These are phyloP conservation scores for Eupleurogrammus muticus DNA, from an alignment of 2,797 vertebrate genomes.

Conservation along the genomic window DNA sequence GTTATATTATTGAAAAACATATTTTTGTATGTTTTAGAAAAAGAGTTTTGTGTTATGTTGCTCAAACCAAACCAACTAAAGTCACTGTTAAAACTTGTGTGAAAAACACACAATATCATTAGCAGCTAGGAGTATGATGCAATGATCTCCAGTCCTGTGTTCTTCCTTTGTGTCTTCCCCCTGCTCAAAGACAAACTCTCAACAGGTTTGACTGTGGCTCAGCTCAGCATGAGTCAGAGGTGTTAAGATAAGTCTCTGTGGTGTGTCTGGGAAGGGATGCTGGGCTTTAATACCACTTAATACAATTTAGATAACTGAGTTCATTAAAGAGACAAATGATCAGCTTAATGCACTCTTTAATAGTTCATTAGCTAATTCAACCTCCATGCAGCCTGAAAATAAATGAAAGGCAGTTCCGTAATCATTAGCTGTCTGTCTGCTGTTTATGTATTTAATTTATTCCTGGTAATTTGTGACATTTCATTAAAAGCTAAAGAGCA, in stretches of 20 bases:
- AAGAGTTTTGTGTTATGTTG: neutral
- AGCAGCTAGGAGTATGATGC: neutral
- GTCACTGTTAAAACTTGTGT: neutral
- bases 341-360: neutral
- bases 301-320: constrained; percentile 3
- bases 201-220: neutral
- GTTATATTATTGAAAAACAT: too few species aligned
- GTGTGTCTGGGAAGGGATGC: neutral
- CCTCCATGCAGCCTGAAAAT: neutral
- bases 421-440: neutral
- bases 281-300: neutral
- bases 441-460: constrained; percentile 14
- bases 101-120: neutral
- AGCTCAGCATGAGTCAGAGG: neutral
- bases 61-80: neutral
- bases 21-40: too few species aligned
- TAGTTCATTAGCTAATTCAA: constrained; percentile 9
- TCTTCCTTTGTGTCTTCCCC: neutral
- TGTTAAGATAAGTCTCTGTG: neutral
- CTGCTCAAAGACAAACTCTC: neutral
- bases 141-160: neutral
- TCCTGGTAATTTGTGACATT: neutral
- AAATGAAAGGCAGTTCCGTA: neutral
- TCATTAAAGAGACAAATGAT: constrained; percentile 23
- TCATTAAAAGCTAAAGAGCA: neutral